Evolutionary conservation across 2,888 invertebrate species (phyloP).

Genomic region (Spodoptera exigua): DNA sequence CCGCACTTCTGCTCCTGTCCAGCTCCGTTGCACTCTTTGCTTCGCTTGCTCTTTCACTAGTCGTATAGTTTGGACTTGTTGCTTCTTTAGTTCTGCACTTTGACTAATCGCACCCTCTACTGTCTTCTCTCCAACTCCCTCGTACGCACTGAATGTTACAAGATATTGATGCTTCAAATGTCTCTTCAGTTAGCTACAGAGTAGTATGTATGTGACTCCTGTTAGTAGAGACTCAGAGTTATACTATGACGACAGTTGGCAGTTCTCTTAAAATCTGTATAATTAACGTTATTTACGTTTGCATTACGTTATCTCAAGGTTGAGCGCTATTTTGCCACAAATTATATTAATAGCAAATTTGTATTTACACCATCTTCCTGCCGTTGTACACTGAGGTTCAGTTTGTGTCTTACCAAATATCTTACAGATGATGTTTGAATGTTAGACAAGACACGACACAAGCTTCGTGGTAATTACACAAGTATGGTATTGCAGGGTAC

Average conservation of each 20-base stretch:
- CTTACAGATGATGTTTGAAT: no score
- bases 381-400: no score
- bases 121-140: constrained; percentile 11
- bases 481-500: constrained; percentile 73
- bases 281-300: constrained; percentile 61
- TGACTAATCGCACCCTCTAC: constrained; percentile 48
- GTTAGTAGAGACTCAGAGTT: neutral
- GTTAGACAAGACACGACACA: no score
- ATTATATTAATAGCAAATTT: neutral
- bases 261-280: constrained; percentile 27
- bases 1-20: constrained; percentile 1
- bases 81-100: constrained; percentile 53
- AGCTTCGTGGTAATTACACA: constrained; percentile 5
- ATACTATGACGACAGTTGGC: neutral
- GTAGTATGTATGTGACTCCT: no score
- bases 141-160: constrained; percentile 7
- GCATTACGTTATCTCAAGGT: constrained; percentile 68
- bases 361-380: no score
- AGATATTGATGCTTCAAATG: neutral
- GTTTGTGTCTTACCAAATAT: no score
- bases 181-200: neutral
- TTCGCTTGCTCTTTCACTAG: constrained; percentile 19
- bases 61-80: constrained; percentile 7
- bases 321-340: constrained; percentile 17
- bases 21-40: constrained; percentile 33